A percentile compares a stretch with the other conserved stretches of the same genome.
phyloP scores from a whole-genome alignment of 2,113 vertebrate genomes.

The Corynorhinus townsendii region DNA sequence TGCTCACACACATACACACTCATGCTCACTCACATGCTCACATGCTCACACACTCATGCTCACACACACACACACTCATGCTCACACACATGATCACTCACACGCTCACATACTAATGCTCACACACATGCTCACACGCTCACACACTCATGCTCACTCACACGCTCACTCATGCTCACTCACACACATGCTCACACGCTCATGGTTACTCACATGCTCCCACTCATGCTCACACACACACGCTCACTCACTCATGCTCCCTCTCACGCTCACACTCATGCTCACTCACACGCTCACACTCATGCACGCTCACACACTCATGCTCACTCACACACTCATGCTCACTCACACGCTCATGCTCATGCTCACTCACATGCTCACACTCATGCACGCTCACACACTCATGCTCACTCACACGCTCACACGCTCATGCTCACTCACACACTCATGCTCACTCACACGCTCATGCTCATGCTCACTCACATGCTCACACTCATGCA shows the following conservation, averaged over 20 bases:
- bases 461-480: too few relatives aligned
- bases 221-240: not conserved
- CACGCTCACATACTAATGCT: too few relatives aligned
- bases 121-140: too few relatives aligned
- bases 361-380: not conserved
- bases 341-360: not conserved
- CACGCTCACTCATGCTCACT: not conserved
- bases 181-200: accelerated
- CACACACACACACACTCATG: not conserved
- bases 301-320: not conserved
- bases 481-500: accelerated
- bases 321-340: not conserved
- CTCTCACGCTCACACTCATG: not conserved
- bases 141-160: too few relatives aligned
- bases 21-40: not conserved
- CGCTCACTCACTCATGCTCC: too few relatives aligned
- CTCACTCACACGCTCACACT: not conserved
- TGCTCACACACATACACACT: too few relatives aligned
- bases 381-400: too few relatives aligned
- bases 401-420: not conserved
- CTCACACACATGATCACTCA: too few relatives aligned
- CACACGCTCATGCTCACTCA: too few relatives aligned
- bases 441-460: too few relatives aligned
- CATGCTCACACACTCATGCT: not conserved
- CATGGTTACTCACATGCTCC: not conserved